phyloP scores from a whole-genome alignment of 2,113 vertebrate species.

The Orientallactaga bullata region DNA sequence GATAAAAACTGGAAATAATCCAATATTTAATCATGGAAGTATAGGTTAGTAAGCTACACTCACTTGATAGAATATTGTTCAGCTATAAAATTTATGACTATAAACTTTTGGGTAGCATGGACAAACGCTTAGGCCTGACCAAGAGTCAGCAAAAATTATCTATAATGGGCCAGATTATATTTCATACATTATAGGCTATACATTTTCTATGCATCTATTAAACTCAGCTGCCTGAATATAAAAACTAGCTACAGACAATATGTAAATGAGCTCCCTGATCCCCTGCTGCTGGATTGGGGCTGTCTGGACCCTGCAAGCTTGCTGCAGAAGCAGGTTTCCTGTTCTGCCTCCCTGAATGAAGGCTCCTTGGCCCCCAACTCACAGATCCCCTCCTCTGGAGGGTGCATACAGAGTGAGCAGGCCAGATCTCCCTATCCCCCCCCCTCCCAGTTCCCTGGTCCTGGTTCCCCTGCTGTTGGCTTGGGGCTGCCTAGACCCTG shows the following conservation, averaged over 20 bases:
- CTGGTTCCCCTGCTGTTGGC: no score
- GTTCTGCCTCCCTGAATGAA: no score
- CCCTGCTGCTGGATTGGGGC: no score
- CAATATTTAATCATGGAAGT: conserved; percentile 23
- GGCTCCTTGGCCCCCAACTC: no score
- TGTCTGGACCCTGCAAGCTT: no score
- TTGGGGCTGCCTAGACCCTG: no score
- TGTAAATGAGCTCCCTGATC: not conserved
- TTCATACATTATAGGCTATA: not conserved
- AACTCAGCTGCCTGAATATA: not conserved
- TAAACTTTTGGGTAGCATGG: not conserved
- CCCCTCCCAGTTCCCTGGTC: no score
- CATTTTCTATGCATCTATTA: not conserved
- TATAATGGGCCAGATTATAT: not conserved
- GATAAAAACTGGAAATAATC: conserved; percentile 36
- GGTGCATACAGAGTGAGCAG: no score
- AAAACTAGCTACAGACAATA: not conserved
- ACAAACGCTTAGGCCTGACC: conserved; percentile 23
- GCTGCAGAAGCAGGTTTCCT: no score
- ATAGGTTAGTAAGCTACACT: not conserved
- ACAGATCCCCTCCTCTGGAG: no score
- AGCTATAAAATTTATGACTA: not conserved
- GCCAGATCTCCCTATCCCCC: no score
- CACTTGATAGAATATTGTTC: not conserved
- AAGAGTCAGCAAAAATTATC: not conserved